Evolutionary conservation across 2,888 invertebrate genomes (phyloP).

Genomic region (Sturmia bella): DNA sequence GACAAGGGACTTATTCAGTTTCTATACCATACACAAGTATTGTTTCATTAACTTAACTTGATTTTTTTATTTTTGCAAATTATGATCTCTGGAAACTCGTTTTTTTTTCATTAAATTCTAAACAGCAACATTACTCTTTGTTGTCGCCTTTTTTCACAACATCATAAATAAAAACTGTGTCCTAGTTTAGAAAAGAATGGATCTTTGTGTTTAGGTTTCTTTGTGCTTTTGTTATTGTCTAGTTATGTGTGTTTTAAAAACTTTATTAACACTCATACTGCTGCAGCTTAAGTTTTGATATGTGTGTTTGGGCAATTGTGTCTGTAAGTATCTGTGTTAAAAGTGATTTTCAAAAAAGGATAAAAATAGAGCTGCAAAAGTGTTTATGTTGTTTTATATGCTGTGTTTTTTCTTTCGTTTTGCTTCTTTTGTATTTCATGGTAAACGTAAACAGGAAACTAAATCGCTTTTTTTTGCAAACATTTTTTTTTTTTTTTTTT

Average conservation of each 20-base stretch:
- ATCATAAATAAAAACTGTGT: conserved; percentile 43
- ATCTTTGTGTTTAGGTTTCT: not conserved
- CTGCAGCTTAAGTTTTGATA: not conserved
- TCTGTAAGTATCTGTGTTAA: not conserved
- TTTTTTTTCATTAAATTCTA: conserved; percentile 27
- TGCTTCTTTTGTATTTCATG: conserved; percentile 16
- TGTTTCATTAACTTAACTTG: no score
- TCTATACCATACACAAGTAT: no score
- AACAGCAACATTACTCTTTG: conserved; percentile 21
- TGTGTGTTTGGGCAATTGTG: not conserved
- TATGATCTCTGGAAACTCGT: not conserved
- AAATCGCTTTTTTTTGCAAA: conserved; percentile 32
- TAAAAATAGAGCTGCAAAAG: conserved; percentile 31
- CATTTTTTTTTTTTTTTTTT: conserved; percentile 1
- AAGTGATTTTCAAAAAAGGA: not conserved
- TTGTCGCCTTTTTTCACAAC: not conserved
- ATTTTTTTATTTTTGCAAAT: not conserved
- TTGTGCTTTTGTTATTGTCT: conserved; percentile 41
- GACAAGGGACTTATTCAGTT: no score
- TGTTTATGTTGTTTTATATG: conserved; percentile 39
- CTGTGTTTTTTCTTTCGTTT: not conserved
- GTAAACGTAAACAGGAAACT: conserved; percentile 56
- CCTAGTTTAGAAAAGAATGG: conserved; percentile 26
- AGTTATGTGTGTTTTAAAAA: conserved; percentile 51
- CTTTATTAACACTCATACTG: conserved; percentile 39